Percentiles rank a stretch among this genome's conserved stretches.
Conservation (phyloP, 1,140 invertebrate species). For the Anoplophora glabripennis region DNA sequence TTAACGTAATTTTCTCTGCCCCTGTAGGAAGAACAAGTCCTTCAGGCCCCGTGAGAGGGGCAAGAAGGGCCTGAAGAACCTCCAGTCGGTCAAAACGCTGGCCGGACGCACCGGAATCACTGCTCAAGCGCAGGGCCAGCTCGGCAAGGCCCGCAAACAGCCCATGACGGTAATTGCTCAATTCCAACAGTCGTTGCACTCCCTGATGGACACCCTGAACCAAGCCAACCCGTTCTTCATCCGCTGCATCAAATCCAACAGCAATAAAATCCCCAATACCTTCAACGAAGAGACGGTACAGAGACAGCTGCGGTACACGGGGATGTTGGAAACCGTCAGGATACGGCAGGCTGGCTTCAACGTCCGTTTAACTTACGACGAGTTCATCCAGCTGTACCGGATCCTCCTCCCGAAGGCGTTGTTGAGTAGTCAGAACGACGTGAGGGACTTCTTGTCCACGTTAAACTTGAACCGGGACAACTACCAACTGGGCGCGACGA, state of each 20-base stretch:
- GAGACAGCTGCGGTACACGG: slow-evolving; percentile 81
- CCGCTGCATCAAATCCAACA: slow-evolving; percentile 94
- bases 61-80: slow-evolving; percentile 80
- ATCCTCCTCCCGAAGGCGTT: slow-evolving; percentile 87
- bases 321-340: slow-evolving; percentile 94
- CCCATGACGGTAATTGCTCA: slow-evolving; percentile 90
- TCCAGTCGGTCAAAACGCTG: slow-evolving; percentile 86
- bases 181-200: slow-evolving; percentile 88
- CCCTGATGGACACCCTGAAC: slow-evolving; percentile 90
- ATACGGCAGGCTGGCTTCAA: slow-evolving; percentile 95
- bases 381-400: slow-evolving; percentile 89
- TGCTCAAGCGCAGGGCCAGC: slow-evolving; percentile 52
- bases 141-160: slow-evolving; percentile 77
- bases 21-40: slow-evolving; percentile 84
- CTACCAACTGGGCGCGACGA: slow-evolving; percentile 80
- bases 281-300: slow-evolving; percentile 96
- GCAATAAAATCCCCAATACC: slow-evolving; percentile 84
- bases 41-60: slow-evolving; percentile 76
- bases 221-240: slow-evolving; percentile 97
- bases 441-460: slow-evolving; percentile 74
- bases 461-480: slow-evolving; percentile 83
- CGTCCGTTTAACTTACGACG: slow-evolving; percentile 87
- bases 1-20: slow-evolving; percentile 16
- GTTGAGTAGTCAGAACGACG: slow-evolving; percentile 74
- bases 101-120: slow-evolving; percentile 67